phyloP scores from a whole-genome alignment of 2,888 invertebrate species.

The Salpingus planirostris region DNA sequence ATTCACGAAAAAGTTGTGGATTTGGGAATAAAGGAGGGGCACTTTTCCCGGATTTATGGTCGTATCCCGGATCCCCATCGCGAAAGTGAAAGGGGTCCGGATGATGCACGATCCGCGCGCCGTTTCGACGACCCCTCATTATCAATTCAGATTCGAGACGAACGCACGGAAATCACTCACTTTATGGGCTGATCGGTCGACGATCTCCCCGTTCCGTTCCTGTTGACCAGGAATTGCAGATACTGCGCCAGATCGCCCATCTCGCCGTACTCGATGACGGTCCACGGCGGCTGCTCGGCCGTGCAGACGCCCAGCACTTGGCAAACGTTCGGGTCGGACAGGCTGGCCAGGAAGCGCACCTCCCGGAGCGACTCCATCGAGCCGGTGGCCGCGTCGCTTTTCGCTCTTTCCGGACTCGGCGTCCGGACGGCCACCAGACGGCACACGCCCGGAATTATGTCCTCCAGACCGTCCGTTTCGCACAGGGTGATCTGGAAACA shows the following conservation, averaged over 20 bases:
- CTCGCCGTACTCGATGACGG: constrained; percentile 65
- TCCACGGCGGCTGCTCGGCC: constrained; percentile 54
- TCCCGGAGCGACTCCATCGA: constrained; percentile 50
- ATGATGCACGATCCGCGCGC: no score
- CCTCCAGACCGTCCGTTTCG: constrained; percentile 46
- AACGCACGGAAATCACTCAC: constrained; percentile 25
- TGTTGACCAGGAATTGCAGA: constrained; percentile 43
- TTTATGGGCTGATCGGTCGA: constrained; percentile 34
- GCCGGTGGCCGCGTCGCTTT: constrained; percentile 34
- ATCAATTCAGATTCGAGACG: no score
- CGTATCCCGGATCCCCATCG: no score
- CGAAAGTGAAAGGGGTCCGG: background rate
- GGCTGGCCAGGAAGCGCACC: constrained; percentile 57
- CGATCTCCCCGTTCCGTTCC: constrained; percentile 32
- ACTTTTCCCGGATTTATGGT: no score
- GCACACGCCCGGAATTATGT: constrained; percentile 42
- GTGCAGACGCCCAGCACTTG: constrained; percentile 53
- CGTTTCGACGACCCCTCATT: constrained; percentile 6
- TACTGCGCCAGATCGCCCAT: constrained; percentile 67
- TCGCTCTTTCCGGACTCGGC: constrained; percentile 40
- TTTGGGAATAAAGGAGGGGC: no score
- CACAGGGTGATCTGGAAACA: constrained; percentile 46
- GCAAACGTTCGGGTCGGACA: constrained; percentile 59
- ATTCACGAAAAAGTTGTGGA: no score
- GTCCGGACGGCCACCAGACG: constrained; percentile 49